phyloP scores from a whole-genome alignment of 2,113 vertebrate species.

The Shinisaurus crocodilurus region DNA sequence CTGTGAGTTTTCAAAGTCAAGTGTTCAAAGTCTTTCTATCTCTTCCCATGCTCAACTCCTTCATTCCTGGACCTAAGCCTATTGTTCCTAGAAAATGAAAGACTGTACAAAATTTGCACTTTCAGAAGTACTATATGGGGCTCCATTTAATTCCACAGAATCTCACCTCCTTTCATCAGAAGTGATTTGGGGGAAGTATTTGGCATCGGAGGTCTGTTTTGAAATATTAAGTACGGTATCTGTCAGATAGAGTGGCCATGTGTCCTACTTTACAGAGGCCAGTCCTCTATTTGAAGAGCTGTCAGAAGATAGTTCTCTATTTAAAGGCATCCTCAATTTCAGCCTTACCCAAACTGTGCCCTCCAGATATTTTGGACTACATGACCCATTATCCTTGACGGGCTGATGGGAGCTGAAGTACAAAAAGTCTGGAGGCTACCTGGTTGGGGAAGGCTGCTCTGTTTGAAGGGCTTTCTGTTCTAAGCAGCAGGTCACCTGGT shows the following conservation, averaged over 20 bases:
- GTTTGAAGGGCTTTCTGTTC: neutral
- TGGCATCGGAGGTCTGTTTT: constrained; percentile 25
- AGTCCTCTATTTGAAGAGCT: neutral
- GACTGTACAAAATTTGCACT: constrained; percentile 25
- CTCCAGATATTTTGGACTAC: too few relatives aligned
- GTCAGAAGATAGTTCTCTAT: too few relatives aligned
- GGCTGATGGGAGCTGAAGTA: too few relatives aligned
- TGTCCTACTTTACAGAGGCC: neutral
- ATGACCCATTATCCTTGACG: too few relatives aligned
- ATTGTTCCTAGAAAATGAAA: neutral
- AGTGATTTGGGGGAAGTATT: constrained; percentile 8
- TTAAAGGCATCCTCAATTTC: neutral
- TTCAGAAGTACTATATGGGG: constrained; percentile 23
- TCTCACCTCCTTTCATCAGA: neutral
- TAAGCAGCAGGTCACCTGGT: neutral
- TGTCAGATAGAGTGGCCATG: neutral
- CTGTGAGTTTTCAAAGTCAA: neutral
- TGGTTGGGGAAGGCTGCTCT: too few relatives aligned
- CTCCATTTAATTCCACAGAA: constrained; percentile 4
- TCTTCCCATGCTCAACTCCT: neutral
- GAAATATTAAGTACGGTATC: constrained; percentile 16
- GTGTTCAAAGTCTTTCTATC: neutral
- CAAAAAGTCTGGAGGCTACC: too few relatives aligned
- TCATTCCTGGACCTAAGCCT: constrained; percentile 7
- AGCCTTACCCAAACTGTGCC: too few relatives aligned